Base-by-base conservation (phyloP, 2,888 invertebrate genomes). In the Altica lythri region DNA sequence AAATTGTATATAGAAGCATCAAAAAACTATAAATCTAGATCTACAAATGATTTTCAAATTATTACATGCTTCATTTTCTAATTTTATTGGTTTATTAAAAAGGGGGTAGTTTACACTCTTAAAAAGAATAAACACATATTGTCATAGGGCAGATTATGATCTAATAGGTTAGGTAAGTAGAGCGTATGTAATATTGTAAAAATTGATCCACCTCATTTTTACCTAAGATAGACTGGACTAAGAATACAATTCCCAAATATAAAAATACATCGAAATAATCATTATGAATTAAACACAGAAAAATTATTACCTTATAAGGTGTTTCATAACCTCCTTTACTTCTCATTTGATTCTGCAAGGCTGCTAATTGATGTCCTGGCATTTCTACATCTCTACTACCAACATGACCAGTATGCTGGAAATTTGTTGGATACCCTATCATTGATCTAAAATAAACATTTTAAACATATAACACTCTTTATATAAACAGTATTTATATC, bases 401-500 rank as follows among this genome's bases (percentile, higher is more conserved):
- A 72, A 92, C 88, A 75, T 92, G 92, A 2, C 89, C 92, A 32
- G 95, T 95, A 77, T 97, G 97, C 72, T 91, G 89, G 76, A 97
- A 97, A 80, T 97, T 93, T 66, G 92, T 95, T 9, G 97, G 97
- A 64, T 87, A 86, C 25, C 96, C 92, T 72, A 97, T 97, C 95
- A 95, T 96, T 57, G 92, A 92, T 61, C 95, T 86, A 68, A 80
- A 83, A 64, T 61, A 42, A 30, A 51, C 16, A 40, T 9, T 18
- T 13, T 14, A 34, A 2, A 34, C 13, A 34, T 2, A 34, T 14
- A 9, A n/a, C 8, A 37, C 4, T 13, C 10, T n/a, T 10, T 17
- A 2, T 18, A 25, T 22, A 10, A 32, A 10, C 16, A 43, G 16
- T 42, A 22, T 12, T 9, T n/a, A 53, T n/a, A 37, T 37, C 34